A percentile compares a stretch with the other conserved stretches of the same genome.
Conservation (phyloP, 2,888 invertebrate species). For the Lasius platythorax region DNA sequence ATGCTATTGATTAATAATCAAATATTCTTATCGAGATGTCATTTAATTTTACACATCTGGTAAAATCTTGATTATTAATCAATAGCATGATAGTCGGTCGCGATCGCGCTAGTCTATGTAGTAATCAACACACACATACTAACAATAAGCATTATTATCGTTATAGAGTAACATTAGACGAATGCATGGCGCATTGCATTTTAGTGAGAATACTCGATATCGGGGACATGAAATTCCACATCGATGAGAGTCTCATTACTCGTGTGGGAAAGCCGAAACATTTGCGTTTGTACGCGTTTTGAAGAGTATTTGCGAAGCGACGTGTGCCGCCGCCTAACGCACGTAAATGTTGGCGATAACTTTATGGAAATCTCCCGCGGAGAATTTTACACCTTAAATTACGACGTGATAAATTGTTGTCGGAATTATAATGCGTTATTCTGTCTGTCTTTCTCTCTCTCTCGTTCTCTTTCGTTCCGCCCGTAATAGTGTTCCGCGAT, state of each 20-base stretch:
- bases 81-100: too few relatives aligned
- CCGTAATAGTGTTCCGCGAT: conserved; percentile 26
- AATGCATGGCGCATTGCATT: neutral
- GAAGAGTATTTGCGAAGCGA: conserved; percentile 2
- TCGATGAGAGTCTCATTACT: conserved; percentile 25
- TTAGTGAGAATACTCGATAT: neutral
- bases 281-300: conserved; percentile 6
- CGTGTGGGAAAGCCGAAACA: conserved; percentile 11
- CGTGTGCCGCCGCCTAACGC: conserved; percentile 23
- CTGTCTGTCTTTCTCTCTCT: neutral
- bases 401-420: conserved; percentile 44
- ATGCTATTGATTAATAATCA: neutral
- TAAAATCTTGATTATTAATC: conserved; percentile 10
- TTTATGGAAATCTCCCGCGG: conserved; percentile 31
- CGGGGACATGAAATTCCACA: conserved; percentile 18
- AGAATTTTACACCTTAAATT: conserved; percentile 51
- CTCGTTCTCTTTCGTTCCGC: conserved; percentile 1
- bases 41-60: neutral
- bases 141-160: neutral
- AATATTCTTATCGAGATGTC: conserved; percentile 9
- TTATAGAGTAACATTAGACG: neutral
- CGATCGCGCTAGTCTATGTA: neutral
- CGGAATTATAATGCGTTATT: conserved; percentile 35
- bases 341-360: conserved; percentile 26
- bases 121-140: neutral